Evolutionary conservation across 1,140 invertebrate species (phyloP).

Genomic region (Chrysomallon squamiferum): DNA sequence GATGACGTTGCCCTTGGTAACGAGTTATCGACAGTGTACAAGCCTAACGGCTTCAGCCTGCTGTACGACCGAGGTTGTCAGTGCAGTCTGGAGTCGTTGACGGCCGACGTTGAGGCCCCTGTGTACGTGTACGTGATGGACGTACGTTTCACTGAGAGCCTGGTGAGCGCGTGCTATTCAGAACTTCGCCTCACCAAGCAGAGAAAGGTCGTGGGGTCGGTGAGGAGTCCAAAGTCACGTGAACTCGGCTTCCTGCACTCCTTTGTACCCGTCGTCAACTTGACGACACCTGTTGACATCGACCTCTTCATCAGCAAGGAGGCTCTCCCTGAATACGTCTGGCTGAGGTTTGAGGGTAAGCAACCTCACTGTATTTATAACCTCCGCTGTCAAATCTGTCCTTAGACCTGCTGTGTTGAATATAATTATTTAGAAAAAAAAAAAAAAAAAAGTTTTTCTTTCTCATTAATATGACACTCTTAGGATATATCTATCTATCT

Average conservation of each 20-base stretch:
- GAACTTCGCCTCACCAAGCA: not conserved
- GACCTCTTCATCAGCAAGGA: constrained; percentile 1
- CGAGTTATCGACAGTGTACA: not conserved
- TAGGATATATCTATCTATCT: too few relatives aligned
- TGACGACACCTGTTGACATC: not conserved
- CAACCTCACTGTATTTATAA: too few relatives aligned
- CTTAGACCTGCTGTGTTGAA: too few relatives aligned
- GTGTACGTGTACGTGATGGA: constrained; percentile 3
- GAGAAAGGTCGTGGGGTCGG: not conserved
- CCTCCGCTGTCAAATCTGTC: too few relatives aligned
- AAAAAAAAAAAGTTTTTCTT: too few relatives aligned
- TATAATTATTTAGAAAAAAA: too few relatives aligned
- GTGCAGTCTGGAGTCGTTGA: not conserved
- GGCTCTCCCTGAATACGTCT: not conserved
- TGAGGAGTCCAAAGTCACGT: not conserved
- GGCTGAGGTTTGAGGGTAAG: constrained; percentile 4
- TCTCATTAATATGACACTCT: too few relatives aligned
- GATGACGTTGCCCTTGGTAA: not conserved
- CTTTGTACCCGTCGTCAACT: constrained; percentile 1
- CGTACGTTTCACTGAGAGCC: not conserved
- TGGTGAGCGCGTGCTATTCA: not conserved
- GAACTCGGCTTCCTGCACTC: not conserved
- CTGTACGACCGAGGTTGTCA: not conserved
- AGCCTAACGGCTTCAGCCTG: constrained; percentile 4
- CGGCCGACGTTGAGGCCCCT: not conserved